phyloP scores from a whole-genome alignment of 2,888 invertebrate species.

The Apantesis nais region DNA sequence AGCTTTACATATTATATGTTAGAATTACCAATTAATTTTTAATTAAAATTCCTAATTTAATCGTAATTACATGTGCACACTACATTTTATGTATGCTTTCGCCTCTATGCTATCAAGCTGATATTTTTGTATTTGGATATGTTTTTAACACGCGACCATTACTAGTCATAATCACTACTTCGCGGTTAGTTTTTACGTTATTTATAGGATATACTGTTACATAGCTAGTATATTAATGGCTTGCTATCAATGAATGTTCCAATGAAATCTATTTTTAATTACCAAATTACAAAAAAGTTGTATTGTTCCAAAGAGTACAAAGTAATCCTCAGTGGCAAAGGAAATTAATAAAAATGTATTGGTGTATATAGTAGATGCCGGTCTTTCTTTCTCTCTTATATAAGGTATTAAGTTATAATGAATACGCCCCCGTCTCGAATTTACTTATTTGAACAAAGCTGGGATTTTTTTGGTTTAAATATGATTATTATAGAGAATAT shows the following conservation, averaged over 20 bases:
- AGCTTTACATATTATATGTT: slow-evolving; percentile 42
- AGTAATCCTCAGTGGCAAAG: background rate
- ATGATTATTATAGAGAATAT: too few species aligned
- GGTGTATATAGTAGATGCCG: background rate
- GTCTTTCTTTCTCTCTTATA: background rate
- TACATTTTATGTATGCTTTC: background rate
- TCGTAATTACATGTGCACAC: background rate
- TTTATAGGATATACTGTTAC: background rate
- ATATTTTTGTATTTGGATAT: background rate
- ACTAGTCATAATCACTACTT: background rate
- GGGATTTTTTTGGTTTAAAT: too few species aligned
- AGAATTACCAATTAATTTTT: background rate
- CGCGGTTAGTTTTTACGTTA: background rate
- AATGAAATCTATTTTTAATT: background rate
- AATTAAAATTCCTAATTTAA: background rate
- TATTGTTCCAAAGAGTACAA: background rate
- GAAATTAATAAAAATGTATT: background rate
- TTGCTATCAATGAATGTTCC: background rate
- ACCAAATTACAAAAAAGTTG: background rate
- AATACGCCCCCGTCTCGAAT: too few species aligned
- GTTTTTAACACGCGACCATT: background rate
- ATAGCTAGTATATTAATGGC: background rate
- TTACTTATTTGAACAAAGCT: too few species aligned
- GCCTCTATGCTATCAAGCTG: background rate
- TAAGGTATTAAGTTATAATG: too few species aligned